Base-by-base conservation (phyloP, 2,797 vertebrate genomes). In the Anabas testudineus region DNA sequence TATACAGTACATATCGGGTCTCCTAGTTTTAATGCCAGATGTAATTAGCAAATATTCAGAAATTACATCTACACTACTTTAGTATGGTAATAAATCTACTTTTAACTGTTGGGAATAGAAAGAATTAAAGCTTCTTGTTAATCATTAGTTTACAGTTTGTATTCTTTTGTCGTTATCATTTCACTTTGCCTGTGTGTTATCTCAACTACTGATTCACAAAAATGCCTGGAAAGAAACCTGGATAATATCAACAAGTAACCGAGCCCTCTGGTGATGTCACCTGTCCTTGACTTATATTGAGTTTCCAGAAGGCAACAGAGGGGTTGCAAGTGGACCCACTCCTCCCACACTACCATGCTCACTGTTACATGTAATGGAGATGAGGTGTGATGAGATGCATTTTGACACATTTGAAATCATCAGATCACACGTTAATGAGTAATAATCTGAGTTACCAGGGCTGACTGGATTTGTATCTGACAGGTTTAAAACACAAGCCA, bases 181-280 rank as follows among this genome's bases (percentile, higher is more conserved):
- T 22, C n/a, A 51, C 8, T 5, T 5, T 52, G 0, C 43, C 19
- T 59, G 7, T 57, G n/a, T 12, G 3, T 60, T 21, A 64, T 49
- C 64, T 80, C 58, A 64, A 28, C 46, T 18, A 5, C 21, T 37
- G 21, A 14, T 53, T 78, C 63, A 73, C 62, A 53, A 21, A 74
- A 57, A 47, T 75, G 3, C 43, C 56, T 59, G 51, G 21, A 71
- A 76, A 67, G 36, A 15, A 67, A 53, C 22, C 6, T 15, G 36
- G 64, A 57, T 69, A 9, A 80, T 26, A 55, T 74, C 49, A 8
- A 62, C 5, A 10, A 26, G 46, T 64, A 61, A 28, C 30, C 14
- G n/a, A 64, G 26, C 32, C 4, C 37, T 13, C 46, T 21, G 22
- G 22, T 80, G 80, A 67, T 42, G 59, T 74, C 67, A 76, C 45